Evolutionary conservation across 2,888 invertebrate species (phyloP).

Genomic region (Plusia festucae): DNA sequence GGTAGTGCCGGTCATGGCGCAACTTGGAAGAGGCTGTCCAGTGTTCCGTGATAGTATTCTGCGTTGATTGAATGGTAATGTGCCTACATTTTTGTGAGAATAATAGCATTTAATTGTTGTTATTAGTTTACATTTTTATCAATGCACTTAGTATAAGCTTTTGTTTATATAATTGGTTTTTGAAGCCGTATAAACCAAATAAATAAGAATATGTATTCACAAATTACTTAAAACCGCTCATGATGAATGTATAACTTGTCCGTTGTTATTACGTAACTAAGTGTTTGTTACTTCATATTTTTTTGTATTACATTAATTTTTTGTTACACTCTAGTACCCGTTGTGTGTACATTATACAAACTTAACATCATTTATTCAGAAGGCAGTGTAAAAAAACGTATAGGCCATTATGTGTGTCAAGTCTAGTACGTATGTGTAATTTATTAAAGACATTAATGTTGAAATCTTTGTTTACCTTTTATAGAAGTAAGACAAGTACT

Average conservation of each 20-base stretch:
- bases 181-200: no score
- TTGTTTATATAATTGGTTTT: no score
- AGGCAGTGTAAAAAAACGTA: not conserved
- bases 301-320: slow-evolving; percentile 26
- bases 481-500: no score
- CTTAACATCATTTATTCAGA: not conserved
- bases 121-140: no score
- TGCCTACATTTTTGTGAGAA: no score
- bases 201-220: no score
- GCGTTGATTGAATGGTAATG: no score
- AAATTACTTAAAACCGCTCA: slow-evolving; percentile 26
- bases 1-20: no score
- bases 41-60: no score
- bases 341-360: not conserved
- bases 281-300: slow-evolving; percentile 14
- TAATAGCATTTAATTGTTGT: no score
- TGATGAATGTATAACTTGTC: slow-evolving; percentile 26
- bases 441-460: not conserved
- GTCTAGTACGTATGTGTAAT: not conserved
- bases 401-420: not conserved
- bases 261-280: slow-evolving; percentile 37
- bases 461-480: not conserved
- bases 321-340: slow-evolving; percentile 17
- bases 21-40: no score
- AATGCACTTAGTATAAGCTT: no score